phyloP scores from a whole-genome alignment of 2,113 vertebrate genomes.

The Murina feae region DNA sequence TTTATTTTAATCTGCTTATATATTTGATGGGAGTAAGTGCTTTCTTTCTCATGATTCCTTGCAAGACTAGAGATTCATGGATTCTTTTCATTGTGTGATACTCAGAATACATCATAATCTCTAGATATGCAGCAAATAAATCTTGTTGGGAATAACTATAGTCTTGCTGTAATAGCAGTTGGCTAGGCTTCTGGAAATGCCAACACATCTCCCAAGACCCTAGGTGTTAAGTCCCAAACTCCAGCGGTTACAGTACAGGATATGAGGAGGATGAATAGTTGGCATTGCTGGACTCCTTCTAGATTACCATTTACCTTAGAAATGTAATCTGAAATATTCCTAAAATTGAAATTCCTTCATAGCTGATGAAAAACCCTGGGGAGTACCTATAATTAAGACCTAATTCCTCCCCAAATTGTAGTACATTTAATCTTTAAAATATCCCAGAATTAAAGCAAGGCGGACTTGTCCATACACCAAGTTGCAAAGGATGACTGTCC shows the following conservation, averaged over 20 bases:
- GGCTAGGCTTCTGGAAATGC: not conserved
- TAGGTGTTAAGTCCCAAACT: not conserved
- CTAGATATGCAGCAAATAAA: not conserved
- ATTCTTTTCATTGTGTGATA: not conserved
- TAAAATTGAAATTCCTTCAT: not conserved
- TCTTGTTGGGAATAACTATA: not conserved
- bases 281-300: not conserved
- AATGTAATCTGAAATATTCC: conserved; percentile 8
- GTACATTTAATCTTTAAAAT: not conserved
- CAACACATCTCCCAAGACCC: not conserved
- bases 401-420: not conserved
- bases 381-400: not conserved
- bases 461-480: not conserved
- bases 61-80: not conserved
- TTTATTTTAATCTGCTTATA: not conserved
- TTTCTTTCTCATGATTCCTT: not conserved
- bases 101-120: not conserved
- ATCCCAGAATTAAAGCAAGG: not conserved
- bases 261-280: not conserved
- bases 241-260: not conserved
- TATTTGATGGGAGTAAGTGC: conserved; percentile 30
- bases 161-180: not conserved
- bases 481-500: not conserved
- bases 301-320: not conserved
- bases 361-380: not conserved